Conservation (phyloP, 2,797 vertebrate genomes). For the Cryptoblepharus egeriae region DNA sequence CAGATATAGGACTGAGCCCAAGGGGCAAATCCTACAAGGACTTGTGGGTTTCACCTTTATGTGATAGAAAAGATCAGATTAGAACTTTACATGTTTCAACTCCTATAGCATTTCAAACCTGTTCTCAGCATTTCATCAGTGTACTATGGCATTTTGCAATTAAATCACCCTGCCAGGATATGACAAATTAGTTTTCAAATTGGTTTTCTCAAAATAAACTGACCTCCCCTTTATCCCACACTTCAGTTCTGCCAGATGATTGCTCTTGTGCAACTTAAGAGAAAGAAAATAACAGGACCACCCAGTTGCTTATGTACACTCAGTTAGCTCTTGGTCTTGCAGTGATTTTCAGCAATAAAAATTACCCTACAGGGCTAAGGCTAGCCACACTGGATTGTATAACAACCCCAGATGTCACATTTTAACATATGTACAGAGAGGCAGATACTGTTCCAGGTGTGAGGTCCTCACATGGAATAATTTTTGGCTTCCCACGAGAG, state of each 20-base stretch:
- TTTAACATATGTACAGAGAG: slow-evolving; percentile 19
- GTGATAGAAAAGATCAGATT: too few species aligned
- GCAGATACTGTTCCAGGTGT: slow-evolving; percentile 15
- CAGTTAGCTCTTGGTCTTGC: slow-evolving; percentile 15
- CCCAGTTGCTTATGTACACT: slow-evolving; percentile 23
- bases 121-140: background rate
- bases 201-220: slow-evolving; percentile 8
- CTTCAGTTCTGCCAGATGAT: background rate
- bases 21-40: too few species aligned
- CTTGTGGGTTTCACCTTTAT: too few species aligned
- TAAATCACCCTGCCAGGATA: slow-evolving; percentile 13
- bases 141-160: background rate
- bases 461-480: slow-evolving; percentile 11
- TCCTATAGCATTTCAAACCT: slow-evolving; percentile 1
- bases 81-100: too few species aligned
- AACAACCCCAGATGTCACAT: slow-evolving; percentile 59
- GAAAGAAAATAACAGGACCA: slow-evolving; percentile 41
- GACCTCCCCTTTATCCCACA: background rate
- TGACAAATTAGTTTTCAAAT: slow-evolving; percentile 32
- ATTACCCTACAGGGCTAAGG: background rate
- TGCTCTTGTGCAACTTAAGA: slow-evolving; percentile 7
- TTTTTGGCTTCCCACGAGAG: slow-evolving; percentile 2
- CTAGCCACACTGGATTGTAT: slow-evolving; percentile 31
- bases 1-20: too few species aligned
- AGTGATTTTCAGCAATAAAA: slow-evolving; percentile 14